Evolutionary conservation across 2,797 vertebrate genomes (phyloP), one percentile per base, ranked within the genome.

Genomic region (Vultur gryphus): DNA sequence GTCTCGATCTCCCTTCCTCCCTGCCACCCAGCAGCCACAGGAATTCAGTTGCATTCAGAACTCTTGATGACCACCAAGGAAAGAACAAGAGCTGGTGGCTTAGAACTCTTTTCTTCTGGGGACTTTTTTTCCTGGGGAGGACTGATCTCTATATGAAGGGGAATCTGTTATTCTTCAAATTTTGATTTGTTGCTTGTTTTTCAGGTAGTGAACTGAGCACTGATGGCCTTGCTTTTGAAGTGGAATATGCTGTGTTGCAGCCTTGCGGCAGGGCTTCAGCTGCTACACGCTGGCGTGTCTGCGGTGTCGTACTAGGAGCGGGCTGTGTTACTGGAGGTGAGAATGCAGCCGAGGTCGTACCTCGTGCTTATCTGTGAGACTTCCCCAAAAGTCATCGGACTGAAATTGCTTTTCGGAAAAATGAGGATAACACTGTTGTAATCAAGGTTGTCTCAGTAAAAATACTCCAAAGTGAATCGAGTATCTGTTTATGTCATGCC

Each of bases 241-340:
- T 5, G 2, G 37, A 39, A 19, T 23, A 37, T 5, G 10, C 31
- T 39, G 31, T 13, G 41, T 52, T 57, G 49, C 44, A 78, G 78
- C 15, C 9, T 39, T 0, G 0, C 2, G 12, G 33, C 52, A 52
- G 58, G n/a, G 59, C 77, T 71, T 64, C 2, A 33, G 77, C 52
- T 62, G 37, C 71, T 59, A 29, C 9, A 14, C 1, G 0, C 35
- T 61, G 54, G 31, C 43, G 43, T 31, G 37, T 21, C 39, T 82
- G 51, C 35, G 37, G 61, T 4, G 57, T 41, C 69, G n/a, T 15
- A 26, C 77, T 14, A n/a, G 46, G 18, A 78, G 39, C 10, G 67
- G 54, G 44, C 51, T 37, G 3, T 13, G 51, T 20, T 24, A 20
- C 29, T 23, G 26, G 35, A 76, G 64, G 66, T 78, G 87, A 73